These are phyloP conservation scores for Branchinecta lynchi DNA, from an alignment of 1,140 invertebrate species.

Conservation along the genomic window DNA sequence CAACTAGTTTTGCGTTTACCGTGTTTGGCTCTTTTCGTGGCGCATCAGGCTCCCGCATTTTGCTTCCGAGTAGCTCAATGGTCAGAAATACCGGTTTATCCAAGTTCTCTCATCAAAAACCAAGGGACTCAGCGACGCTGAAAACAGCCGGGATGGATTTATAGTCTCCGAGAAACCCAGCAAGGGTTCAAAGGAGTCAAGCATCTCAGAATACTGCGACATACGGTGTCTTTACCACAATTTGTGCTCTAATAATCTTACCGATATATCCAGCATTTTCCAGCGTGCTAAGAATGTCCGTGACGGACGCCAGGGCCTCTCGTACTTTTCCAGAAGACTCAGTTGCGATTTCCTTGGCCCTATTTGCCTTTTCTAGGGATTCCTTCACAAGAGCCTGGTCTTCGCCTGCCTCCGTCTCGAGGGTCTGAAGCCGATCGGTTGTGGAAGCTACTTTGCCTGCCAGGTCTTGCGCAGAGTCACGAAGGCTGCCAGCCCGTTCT, in stretches of 20 bases:
- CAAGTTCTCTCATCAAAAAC: no score
- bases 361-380: slow-evolving; percentile 58
- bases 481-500: slow-evolving; percentile 50
- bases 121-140: no score
- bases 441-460: slow-evolving; percentile 51
- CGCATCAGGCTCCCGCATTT: no score
- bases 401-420: slow-evolving; percentile 52
- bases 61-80: no score
- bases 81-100: no score
- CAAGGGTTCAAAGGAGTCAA: slow-evolving; percentile 16
- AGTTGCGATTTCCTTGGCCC: slow-evolving; percentile 63
- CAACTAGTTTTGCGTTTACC: no score
- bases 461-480: slow-evolving; percentile 58
- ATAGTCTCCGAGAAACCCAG: no score
- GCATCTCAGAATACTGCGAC: neutral
- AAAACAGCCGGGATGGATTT: no score
- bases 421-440: slow-evolving; percentile 45
- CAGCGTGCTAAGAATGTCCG: slow-evolving; percentile 61
- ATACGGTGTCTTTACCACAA: slow-evolving; percentile 16
- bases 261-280: slow-evolving; percentile 56
- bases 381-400: slow-evolving; percentile 56
- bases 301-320: slow-evolving; percentile 57
- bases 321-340: slow-evolving; percentile 61
- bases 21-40: no score
- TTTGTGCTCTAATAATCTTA: slow-evolving; percentile 27